Evolutionary conservation across 1,140 invertebrate genomes (phyloP), one percentile per base, ranked within the genome.

Genomic region (Eufriesea mexicana): DNA sequence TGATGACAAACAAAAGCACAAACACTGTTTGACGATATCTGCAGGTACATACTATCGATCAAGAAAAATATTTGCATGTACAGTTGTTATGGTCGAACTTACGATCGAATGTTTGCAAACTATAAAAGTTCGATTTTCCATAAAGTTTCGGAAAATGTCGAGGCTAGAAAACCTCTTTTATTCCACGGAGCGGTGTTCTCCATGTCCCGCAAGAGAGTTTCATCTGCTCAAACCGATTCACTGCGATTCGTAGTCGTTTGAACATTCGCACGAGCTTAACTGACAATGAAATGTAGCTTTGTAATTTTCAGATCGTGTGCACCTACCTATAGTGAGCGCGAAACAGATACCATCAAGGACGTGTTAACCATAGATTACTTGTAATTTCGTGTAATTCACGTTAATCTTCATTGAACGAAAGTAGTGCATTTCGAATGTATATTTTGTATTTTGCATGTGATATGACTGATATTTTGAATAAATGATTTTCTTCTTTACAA

Each of bases 261-360:
- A 54, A 84, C 72, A 57, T 77, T 88, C 73, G 57, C 47, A 84
- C 67, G 57, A 55, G 25, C 54, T 84, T 87, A 77, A 88, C 86
- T 87, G 85, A 67, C 68, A 76, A 70, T 76, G 76, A 83, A 72
- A 79, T 42, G 77, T 23, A 61, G 77, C 68, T 84, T 84, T 77
- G 75, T 64, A 84, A 86, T 84, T 85, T 79, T 64, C 84, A 73
- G 61, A 70, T 67, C 71, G 75, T 67, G 12, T 51, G 71, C 49
- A 84, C 62, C 28, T 73, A 79, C 54, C 25, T 59, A 54, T 55
- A 74, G n/a, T 59, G 35, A n/a, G 47, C 42, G 75, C 14, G 57
- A 70, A 61, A 79, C 61, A 71, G 59, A 66, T 62, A 67, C 20
- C 42, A 61, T 25, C 86, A 88, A 87, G 86, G 86, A 85, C 86